These are phyloP conservation scores for Bugula neritina DNA, from an alignment of 2,888 invertebrate genomes.

Conservation along the genomic window DNA sequence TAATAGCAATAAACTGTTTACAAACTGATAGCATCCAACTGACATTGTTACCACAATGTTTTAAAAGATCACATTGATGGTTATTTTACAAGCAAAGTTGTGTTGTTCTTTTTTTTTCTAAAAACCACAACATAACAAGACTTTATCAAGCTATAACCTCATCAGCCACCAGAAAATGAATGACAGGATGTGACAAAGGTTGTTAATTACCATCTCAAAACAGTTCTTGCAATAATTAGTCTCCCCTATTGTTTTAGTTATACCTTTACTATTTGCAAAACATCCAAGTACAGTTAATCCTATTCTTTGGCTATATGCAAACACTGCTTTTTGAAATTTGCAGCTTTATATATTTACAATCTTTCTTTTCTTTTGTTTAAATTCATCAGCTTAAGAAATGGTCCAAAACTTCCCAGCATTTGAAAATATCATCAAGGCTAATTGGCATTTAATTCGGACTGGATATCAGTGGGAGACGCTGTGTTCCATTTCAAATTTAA, in stretches of 20 bases:
- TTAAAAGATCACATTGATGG: not conserved
- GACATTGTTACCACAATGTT: not conserved
- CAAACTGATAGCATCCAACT: not conserved
- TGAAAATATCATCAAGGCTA: too few species aligned
- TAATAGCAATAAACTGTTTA: not conserved
- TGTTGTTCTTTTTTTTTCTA: not conserved
- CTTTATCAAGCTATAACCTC: not conserved
- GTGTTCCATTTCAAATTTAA: too few species aligned
- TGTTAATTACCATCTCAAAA: not conserved
- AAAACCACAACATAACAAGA: conserved; percentile 17
- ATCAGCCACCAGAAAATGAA: not conserved
- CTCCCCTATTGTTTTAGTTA: conserved; percentile 11
- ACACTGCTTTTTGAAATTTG: too few species aligned
- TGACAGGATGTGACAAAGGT: not conserved
- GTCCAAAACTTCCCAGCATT: too few species aligned
- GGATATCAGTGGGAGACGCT: too few species aligned
- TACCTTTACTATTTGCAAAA: too few species aligned
- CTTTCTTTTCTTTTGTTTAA: too few species aligned
- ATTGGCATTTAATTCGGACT: too few species aligned
- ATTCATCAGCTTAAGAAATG: too few species aligned
- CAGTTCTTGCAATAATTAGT: not conserved
- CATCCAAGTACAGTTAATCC: too few species aligned
- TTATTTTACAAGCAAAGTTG: not conserved
- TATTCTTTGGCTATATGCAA: too few species aligned
- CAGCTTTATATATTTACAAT: too few species aligned